Evolutionary conservation across 1,140 invertebrate genomes (phyloP).

Genomic region (Drosophila sechellia): DNA sequence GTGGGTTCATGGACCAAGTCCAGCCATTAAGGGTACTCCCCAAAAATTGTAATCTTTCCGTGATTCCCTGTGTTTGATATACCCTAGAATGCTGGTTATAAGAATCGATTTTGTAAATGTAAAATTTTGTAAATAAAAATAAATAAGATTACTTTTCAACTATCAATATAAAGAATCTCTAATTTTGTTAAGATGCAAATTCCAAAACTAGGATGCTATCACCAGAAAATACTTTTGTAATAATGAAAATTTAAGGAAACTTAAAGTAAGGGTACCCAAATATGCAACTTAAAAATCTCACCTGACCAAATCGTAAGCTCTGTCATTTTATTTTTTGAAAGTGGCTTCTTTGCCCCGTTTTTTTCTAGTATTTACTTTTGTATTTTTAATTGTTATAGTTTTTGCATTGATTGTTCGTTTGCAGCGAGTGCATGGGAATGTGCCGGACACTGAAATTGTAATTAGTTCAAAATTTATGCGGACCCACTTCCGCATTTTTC

Average conservation of each 20-base stretch:
- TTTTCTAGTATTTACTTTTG: slow-evolving; percentile 38
- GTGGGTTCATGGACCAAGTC: slow-evolving; percentile 15
- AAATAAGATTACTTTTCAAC: too few species aligned
- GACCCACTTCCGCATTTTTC: slow-evolving; percentile 60
- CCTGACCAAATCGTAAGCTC: background rate
- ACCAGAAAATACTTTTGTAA: too few species aligned
- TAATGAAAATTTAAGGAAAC: too few species aligned
- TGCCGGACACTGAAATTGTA: slow-evolving; percentile 76
- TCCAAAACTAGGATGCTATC: too few species aligned
- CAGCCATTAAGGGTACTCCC: slow-evolving; percentile 63
- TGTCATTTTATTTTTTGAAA: slow-evolving; percentile 5
- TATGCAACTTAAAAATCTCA: background rate
- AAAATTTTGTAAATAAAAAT: too few species aligned
- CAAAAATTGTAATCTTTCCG: slow-evolving; percentile 61
- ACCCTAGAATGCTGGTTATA: slow-evolving; percentile 4
- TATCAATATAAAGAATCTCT: too few species aligned
- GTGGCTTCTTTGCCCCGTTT: slow-evolving; percentile 2
- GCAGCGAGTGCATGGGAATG: slow-evolving; percentile 20
- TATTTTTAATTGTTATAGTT: slow-evolving; percentile 75
- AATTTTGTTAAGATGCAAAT: too few species aligned
- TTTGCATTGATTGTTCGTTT: slow-evolving; percentile 57
- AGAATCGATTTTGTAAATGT: background rate
- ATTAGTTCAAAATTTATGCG: slow-evolving; percentile 79
- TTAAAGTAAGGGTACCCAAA: background rate
- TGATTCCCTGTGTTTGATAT: slow-evolving; percentile 6